These are phyloP conservation scores for Barypeithes pellucidus DNA, from an alignment of 2,888 invertebrate genomes.

Conservation along the genomic window DNA sequence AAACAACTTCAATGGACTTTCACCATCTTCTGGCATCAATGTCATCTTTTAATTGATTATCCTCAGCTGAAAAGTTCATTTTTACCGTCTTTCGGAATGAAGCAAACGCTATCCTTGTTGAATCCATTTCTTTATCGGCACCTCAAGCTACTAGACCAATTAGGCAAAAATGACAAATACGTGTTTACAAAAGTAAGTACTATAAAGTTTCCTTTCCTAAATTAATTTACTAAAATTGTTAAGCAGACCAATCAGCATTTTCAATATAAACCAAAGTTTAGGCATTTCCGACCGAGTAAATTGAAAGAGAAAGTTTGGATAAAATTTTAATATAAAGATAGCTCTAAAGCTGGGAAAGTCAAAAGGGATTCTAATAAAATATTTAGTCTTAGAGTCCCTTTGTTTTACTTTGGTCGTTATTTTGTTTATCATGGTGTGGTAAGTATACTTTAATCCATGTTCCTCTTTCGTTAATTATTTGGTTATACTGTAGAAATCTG, in stretches of 20 bases:
- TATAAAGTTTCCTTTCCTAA: neutral
- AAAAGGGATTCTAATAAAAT: slow-evolving; percentile 41
- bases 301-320: neutral
- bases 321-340: slow-evolving; percentile 31
- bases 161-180: too few species aligned
- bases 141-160: too few species aligned
- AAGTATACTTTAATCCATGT: slow-evolving; percentile 15
- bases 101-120: too few species aligned
- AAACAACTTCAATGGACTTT: too few species aligned
- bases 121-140: too few species aligned
- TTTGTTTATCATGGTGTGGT: slow-evolving; percentile 10
- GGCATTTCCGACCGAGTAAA: neutral
- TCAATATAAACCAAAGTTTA: slow-evolving; percentile 11
- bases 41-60: too few species aligned
- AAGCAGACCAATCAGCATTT: neutral
- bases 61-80: too few species aligned
- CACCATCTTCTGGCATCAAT: too few species aligned
- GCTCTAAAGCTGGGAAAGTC: slow-evolving; percentile 15
- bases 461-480: slow-evolving; percentile 28
- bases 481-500: neutral
- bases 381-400: slow-evolving; percentile 27
- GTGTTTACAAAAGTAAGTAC: neutral
- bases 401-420: slow-evolving; percentile 29
- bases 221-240: neutral
- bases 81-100: too few species aligned